These are phyloP conservation scores for Luehdorfia chinensis DNA, from an alignment of 1,140 invertebrate genomes.

Conservation along the genomic window DNA sequence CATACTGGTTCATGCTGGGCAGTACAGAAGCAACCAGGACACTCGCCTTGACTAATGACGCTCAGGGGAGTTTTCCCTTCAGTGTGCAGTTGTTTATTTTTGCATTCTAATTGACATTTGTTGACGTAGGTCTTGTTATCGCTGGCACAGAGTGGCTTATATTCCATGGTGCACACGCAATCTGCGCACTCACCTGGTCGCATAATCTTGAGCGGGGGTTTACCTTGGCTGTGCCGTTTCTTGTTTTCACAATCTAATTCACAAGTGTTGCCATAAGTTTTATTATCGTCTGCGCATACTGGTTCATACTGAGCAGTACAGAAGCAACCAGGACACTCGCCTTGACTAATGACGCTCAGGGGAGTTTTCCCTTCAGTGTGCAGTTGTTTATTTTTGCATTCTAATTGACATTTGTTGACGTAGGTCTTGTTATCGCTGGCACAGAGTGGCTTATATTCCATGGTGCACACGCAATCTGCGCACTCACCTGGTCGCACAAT, in stretches of 20 bases:
- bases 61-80: neutral
- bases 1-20: too few relatives aligned
- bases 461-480: constrained; percentile 17
- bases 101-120: constrained; percentile 23
- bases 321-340: constrained; percentile 20
- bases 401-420: constrained; percentile 21
- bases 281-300: constrained; percentile 80
- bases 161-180: constrained; percentile 18
- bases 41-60: constrained; percentile 16
- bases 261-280: constrained; percentile 29
- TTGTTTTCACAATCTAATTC: constrained; percentile 26
- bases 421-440: constrained; percentile 28
- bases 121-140: constrained; percentile 29
- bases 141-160: constrained; percentile 32
- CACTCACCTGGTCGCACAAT: constrained; percentile 22
- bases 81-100: constrained; percentile 20
- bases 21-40: neutral
- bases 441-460: constrained; percentile 30
- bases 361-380: neutral
- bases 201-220: constrained; percentile 12
- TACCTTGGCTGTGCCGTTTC: constrained; percentile 1
- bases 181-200: constrained; percentile 21
- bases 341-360: constrained; percentile 14
- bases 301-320: constrained; percentile 54
- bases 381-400: constrained; percentile 26